These are phyloP conservation scores for Alligator sinensis DNA, from an alignment of 2,113 vertebrate genomes.

Conservation along the genomic window DNA sequence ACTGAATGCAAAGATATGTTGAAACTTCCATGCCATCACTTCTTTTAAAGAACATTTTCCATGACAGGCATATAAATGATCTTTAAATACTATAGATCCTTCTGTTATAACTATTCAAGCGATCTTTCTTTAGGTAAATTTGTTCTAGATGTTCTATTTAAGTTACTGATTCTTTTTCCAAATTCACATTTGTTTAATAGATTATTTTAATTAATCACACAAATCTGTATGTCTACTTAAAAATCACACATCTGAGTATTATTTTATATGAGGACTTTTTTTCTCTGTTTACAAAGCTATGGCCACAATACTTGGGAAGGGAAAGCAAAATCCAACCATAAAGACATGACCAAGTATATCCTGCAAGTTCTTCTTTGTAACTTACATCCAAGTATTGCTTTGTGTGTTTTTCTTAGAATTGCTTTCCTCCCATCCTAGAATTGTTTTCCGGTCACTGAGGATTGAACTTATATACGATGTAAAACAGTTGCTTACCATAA, in stretches of 20 bases:
- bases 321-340: neutral
- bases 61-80: neutral
- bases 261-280: neutral
- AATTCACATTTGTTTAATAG: neutral
- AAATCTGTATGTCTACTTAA: neutral
- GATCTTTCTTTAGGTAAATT: neutral
- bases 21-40: neutral
- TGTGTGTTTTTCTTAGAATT: neutral
- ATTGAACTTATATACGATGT: neutral
- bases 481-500: neutral
- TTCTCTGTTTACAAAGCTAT: neutral
- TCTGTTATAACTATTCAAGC: neutral
- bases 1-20: neutral
- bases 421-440: neutral
- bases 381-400: neutral
- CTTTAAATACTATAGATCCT: neutral
- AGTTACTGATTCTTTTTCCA: neutral
- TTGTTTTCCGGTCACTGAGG: accelerated
- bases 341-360: neutral
- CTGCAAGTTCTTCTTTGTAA: neutral
- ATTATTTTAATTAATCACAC: neutral
- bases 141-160: neutral
- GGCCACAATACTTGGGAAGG: accelerated
- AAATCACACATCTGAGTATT: neutral
- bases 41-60: neutral